Conservation (phyloP, 2,797 vertebrate species). For the Craterocephalus amniculus region DNA sequence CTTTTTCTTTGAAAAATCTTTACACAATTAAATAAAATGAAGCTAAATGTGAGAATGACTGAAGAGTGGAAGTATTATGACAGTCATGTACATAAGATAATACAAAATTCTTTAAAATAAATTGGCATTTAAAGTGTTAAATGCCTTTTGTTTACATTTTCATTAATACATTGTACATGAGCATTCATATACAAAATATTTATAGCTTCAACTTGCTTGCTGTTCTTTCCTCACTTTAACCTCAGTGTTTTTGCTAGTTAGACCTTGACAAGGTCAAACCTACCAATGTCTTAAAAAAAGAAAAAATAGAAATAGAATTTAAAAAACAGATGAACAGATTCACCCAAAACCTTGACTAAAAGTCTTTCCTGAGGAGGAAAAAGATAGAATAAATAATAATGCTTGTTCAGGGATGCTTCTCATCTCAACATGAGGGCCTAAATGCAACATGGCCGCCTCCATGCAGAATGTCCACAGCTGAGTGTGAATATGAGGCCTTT, state of each 20-base stretch:
- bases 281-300: neutral
- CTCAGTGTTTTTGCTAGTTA: conserved; percentile 18
- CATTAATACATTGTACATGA: neutral
- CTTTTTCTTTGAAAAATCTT: too few relatives aligned
- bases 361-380: neutral
- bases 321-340: neutral
- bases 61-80: too few relatives aligned
- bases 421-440: neutral
- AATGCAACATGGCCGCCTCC: conserved; percentile 54
- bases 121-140: neutral
- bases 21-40: too few relatives aligned
- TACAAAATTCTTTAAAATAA: neutral
- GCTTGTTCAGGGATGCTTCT: neutral
- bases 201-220: neutral
- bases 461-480: neutral
- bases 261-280: conserved; percentile 43
- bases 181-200: neutral
- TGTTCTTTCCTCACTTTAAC: neutral
- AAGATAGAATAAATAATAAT: accelerated
- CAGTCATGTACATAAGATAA: too few relatives aligned
- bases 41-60: too few relatives aligned
- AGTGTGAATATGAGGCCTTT: conserved; percentile 12
- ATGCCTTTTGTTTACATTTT: neutral
- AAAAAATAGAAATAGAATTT: neutral
- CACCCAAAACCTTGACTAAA: neutral